Evolutionary conservation across 2,113 vertebrate genomes (phyloP).

Genomic region (Calyptomena viridis): DNA sequence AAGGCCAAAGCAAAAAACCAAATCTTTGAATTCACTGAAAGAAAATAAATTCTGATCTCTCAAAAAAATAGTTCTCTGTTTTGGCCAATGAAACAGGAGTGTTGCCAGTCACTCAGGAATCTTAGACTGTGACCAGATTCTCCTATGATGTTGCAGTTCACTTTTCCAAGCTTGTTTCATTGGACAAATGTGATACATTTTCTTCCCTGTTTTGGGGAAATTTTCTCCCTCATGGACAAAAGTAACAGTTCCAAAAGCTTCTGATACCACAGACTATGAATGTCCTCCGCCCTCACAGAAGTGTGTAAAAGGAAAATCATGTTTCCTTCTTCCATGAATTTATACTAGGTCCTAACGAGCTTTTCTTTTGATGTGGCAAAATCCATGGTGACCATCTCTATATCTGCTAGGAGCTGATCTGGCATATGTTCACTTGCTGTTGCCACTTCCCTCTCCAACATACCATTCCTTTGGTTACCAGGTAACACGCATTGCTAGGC

Average conservation of each 20-base stretch:
- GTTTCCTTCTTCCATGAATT: not conserved
- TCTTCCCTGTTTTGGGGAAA: not conserved
- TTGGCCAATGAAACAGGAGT: not conserved
- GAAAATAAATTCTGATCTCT: not conserved
- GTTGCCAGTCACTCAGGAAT: not conserved
- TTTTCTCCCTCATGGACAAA: not conserved
- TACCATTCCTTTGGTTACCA: conserved; percentile 56
- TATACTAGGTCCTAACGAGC: not conserved
- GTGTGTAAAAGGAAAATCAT: not conserved
- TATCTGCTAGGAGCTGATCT: conserved; percentile 14
- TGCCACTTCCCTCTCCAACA: conserved; percentile 49
- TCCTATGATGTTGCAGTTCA: not conserved
- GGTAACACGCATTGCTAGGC: conserved; percentile 47
- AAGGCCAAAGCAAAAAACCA: not conserved
- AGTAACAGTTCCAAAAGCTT: not conserved
- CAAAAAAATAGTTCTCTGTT: not conserved
- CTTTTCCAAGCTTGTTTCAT: not conserved
- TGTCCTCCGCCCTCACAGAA: not conserved
- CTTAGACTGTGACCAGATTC: not conserved
- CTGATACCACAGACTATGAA: not conserved
- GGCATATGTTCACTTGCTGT: conserved; percentile 31
- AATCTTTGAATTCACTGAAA: not conserved
- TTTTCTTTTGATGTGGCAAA: not conserved
- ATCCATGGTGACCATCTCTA: conserved; percentile 32
- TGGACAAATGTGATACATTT: not conserved